Base-by-base conservation (phyloP, 1,140 invertebrate species). In the Galleria mellonella region DNA sequence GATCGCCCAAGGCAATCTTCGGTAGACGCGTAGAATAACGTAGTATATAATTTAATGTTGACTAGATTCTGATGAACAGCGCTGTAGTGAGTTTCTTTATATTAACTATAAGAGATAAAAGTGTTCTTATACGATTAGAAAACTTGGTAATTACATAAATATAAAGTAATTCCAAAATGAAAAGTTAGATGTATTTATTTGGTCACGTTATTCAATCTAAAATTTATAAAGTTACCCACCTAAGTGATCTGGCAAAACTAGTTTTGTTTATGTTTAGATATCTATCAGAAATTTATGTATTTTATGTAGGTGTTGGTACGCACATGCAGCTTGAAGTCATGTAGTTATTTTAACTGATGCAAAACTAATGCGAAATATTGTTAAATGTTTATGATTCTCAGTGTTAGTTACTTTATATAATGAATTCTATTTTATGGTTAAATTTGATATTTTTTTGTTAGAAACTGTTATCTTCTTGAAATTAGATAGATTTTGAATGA, bases 121-220 rank as follows among this genome's bases (percentile, higher is more conserved):
- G 81, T 84, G 81, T 82, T 84, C 77, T 84, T 82, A 83, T 76
- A 72, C 60, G 64, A 58, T 71, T 76, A 81, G 74, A 72, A 54
- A 54, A 69, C 14, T 23, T 23, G 17, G 17, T 23, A 23, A 23
- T 23, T 23, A 23, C 17, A 47, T 41, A 12, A n/a, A 35, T 7
- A 9, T 42, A n/a, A 47, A 38, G 35, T 56, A 58, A 17, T 39
- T 55, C 47, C 32, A 46, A 50, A 49, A 12, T 15, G 35, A 50
- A 39, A 47, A 33, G 11, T 37, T 43, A 38, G 49, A 38, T n/a
- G 15, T 13, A 43, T 47, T 43, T 23, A 23, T 23, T 23, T 23
- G 17, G 17, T 23, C 2, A 23, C 17, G 6, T 23, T 3, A 23
- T 23, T 23, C 6, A 23, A 3, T 23, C 17, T 23, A 23, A 23